Base-by-base conservation (phyloP, 2,113 vertebrate genomes). In the Conger conger region DNA sequence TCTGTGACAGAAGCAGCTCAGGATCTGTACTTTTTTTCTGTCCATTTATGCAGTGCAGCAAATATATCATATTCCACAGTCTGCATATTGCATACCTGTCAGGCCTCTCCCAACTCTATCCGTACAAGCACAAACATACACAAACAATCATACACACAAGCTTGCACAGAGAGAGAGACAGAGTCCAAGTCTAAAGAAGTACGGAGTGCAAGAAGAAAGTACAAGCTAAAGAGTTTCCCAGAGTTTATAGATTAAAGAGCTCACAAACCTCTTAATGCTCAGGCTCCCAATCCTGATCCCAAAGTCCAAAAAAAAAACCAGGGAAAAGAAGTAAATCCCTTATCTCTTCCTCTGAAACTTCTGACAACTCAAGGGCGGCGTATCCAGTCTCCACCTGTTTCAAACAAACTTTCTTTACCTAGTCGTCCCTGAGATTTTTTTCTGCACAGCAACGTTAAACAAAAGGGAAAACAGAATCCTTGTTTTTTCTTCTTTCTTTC, bases 221-320 rank as follows among this genome's bases (percentile, higher is more conserved):
- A 23, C 3, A 38, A 80, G 80, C 85, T 84, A 2, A 42, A 40
- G 3, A 27, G 77, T 81, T 60, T 36, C 63, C 38, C 57, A 2
- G 42, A 79, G 86, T 38, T 84, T 78, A 90, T 87, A 83, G 89
- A 91, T 90, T 89, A 92, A 35, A 89, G 73, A 92, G 88, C 88
- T 91, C 91, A 95, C 94, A 90, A 91, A 95, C 95, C 94, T 95
- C 87, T 92, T 86, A 83, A 50, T 86, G 91, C 73, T 42, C 81
- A 79, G 80, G 86, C 85, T 85, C 86, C 40, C 68, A 90, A 89
- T 91, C 90, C 86, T 86, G 84, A 90, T 93, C 91, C 91, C 91
- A 93, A 92, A 88, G 93, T 93, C 91, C 91, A 91, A 84, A 79
- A 81, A n/a, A 33, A 87, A 54, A 33, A 33, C n/a, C 2, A 85